Percentiles rank a stretch among this genome's conserved stretches.
phyloP scores from a whole-genome alignment of 1,140 invertebrate genomes.

The Bombyx mandarina region DNA sequence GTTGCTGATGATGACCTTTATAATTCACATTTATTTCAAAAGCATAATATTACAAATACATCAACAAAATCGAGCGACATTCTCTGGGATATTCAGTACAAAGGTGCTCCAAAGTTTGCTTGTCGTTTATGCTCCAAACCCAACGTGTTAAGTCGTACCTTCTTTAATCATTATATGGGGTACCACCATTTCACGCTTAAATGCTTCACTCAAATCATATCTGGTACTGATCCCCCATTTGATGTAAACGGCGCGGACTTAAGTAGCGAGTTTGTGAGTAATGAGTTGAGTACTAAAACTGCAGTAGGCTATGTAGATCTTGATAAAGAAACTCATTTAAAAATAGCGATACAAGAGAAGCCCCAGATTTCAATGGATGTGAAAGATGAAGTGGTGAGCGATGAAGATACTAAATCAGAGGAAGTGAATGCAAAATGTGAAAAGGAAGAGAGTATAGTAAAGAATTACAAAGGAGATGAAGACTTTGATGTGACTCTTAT shows the following conservation, averaged over 20 bases:
- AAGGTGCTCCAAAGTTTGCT: constrained; percentile 35
- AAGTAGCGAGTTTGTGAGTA: constrained; percentile 44
- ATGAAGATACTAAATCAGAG: background rate
- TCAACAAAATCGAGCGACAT: constrained; percentile 36
- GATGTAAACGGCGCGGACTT: constrained; percentile 51
- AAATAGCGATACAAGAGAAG: constrained; percentile 1
- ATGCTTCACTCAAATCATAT: constrained; percentile 49
- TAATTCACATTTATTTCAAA: constrained; percentile 51
- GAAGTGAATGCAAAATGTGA: background rate
- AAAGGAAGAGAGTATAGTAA: constrained; percentile 23
- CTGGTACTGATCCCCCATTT: constrained; percentile 51
- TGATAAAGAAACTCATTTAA: constrained; percentile 19
- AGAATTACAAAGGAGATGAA: constrained; percentile 47
- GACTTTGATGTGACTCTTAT: constrained; percentile 61
- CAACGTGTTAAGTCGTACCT: constrained; percentile 32
- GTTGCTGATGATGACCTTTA: constrained; percentile 50
- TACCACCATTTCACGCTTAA: constrained; percentile 62
- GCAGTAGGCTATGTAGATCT: constrained; percentile 47
- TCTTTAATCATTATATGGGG: constrained; percentile 60
- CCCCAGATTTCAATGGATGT: background rate
- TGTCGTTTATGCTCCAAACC: constrained; percentile 53
- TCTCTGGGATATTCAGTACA: constrained; percentile 48
- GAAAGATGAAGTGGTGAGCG: constrained; percentile 1
- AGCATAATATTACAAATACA: constrained; percentile 52
- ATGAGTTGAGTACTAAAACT: constrained; percentile 34